phyloP scores from a whole-genome alignment of 2,888 invertebrate species.

The Synergus laeviventris region DNA sequence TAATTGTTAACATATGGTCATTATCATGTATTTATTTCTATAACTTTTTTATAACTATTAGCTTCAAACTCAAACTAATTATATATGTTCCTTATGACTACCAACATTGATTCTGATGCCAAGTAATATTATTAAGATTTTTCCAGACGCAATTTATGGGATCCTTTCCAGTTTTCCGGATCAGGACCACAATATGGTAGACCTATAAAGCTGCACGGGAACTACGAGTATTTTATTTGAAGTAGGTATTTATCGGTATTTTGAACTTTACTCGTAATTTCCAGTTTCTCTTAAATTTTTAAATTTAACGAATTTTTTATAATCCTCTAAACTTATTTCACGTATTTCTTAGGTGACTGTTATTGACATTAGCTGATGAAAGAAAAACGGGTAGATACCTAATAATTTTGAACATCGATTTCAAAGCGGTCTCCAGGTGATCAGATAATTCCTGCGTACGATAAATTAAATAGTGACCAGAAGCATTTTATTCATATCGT shows the following conservation, averaged over 20 bases:
- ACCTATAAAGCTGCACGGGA: too few species aligned
- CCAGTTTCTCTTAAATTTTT: neutral
- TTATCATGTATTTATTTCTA: too few species aligned
- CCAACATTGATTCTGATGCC: too few species aligned
- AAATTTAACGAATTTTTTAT: neutral
- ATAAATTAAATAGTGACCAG: conserved; percentile 15
- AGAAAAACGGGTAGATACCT: conserved; percentile 9
- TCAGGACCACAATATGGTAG: too few species aligned
- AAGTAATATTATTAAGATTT: too few species aligned
- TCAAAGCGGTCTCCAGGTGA: conserved; percentile 11
- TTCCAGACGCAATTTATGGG: too few species aligned
- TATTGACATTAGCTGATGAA: neutral
- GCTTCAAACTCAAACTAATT: too few species aligned
- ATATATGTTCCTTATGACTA: too few species aligned
- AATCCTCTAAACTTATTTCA: neutral
- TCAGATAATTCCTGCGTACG: neutral
- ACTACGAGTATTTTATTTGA: too few species aligned
- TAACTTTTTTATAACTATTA: too few species aligned
- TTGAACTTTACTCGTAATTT: neutral
- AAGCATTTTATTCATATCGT: conserved; percentile 32
- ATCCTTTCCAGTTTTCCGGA: too few species aligned
- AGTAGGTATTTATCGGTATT: neutral
- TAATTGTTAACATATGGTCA: too few species aligned
- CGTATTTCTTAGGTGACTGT: neutral
- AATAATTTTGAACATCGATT: conserved; percentile 24